Conservation (phyloP, 2,888 invertebrate genomes). For the Monopis laevigella region DNA sequence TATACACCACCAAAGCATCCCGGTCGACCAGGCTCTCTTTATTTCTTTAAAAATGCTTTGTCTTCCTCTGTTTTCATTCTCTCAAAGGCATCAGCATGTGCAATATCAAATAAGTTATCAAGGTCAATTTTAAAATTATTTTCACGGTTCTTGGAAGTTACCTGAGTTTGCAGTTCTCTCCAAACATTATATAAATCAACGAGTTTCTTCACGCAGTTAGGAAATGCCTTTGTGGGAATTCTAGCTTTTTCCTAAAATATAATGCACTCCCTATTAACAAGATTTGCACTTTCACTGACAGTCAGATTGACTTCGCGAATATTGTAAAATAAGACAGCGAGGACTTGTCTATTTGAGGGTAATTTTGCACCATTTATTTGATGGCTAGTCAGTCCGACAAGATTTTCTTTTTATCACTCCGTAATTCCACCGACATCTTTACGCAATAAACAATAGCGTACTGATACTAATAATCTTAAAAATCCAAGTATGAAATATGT, state of each 20-base stretch:
- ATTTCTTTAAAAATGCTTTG: conserved; percentile 22
- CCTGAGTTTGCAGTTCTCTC: too few relatives aligned
- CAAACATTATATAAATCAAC: conserved; percentile 25
- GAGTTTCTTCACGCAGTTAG: conserved; percentile 22
- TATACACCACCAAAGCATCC: conserved; percentile 24
- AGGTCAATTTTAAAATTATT: conserved; percentile 19
- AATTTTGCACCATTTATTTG: conserved; percentile 16
- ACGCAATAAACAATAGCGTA: conserved; percentile 4
- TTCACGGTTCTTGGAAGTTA: conserved; percentile 16
- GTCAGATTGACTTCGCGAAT: conserved; percentile 21
- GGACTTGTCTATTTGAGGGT: too few relatives aligned
- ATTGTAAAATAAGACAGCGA: conserved; percentile 71
- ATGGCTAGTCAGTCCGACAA: conserved; percentile 12
- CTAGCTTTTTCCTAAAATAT: conserved; percentile 28
- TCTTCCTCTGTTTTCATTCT: conserved; percentile 25
- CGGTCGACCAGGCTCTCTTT: conserved; percentile 25
- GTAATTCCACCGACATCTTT: conserved; percentile 12
- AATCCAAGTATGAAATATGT: conserved; percentile 12
- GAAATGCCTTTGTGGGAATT: conserved; percentile 20
- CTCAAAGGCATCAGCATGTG: conserved; percentile 20
- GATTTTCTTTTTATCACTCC: conserved; percentile 15
- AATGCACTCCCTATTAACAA: conserved; percentile 23
- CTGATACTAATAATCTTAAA: conserved; percentile 11
- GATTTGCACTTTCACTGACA: conserved; percentile 22
- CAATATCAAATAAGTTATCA: conserved; percentile 22